Evolutionary conservation across 2,113 vertebrate genomes (phyloP).

Genomic region (Callipepla squamata): DNA sequence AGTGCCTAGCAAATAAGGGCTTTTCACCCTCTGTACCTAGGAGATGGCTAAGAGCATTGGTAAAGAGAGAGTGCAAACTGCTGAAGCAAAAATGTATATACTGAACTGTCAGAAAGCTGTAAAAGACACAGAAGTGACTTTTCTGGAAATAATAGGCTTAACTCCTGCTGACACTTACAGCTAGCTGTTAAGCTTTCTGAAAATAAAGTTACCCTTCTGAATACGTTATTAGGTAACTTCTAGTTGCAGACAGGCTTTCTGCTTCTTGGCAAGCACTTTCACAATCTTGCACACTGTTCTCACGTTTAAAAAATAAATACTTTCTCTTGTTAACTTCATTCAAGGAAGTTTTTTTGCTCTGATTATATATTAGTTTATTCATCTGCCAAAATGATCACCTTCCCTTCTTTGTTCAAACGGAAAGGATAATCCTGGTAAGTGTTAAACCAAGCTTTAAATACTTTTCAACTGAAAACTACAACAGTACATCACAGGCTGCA

Average conservation of each 20-base stretch:
- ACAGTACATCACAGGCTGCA: neutral
- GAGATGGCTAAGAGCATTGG: neutral
- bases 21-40: neutral
- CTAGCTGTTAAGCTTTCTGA: neutral
- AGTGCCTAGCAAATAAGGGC: neutral
- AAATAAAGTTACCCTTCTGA: neutral
- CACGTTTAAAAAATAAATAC: neutral
- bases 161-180: neutral
- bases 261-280: neutral
- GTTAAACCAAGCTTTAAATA: neutral
- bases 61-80: neutral
- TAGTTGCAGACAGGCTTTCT: neutral
- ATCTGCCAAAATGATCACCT: neutral
- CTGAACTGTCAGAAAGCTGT: neutral
- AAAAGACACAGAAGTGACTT: neutral
- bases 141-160: neutral
- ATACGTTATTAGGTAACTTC: neutral
- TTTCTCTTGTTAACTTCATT: neutral
- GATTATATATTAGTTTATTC: neutral
- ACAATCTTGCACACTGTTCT: neutral
- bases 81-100: neutral
- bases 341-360: neutral
- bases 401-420: neutral
- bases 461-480: neutral
- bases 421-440: neutral